Evolutionary conservation across 1,140 invertebrate species (phyloP), one percentile per base, ranked within the genome.

Genomic region (Adoxophyes honmai): DNA sequence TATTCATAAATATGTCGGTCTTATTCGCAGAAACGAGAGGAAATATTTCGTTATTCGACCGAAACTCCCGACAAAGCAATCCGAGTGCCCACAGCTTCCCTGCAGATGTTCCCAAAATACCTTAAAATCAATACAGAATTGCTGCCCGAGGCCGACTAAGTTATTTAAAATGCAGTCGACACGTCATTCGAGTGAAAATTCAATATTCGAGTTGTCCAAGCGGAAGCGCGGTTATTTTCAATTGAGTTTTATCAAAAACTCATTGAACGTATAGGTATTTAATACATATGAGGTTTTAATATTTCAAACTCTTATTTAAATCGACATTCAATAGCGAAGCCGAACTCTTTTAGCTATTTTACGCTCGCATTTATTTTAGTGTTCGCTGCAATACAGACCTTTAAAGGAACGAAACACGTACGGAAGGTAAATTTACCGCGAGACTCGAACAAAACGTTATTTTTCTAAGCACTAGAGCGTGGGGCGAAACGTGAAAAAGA

Each of bases 101-200:
- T 15, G 42, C 21, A 48, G 28, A 48, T 48, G 37, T 42, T 52
- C 56, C 60, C 64, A 55, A 76, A 75, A 75, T 79, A 78, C 62
- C 66, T 67, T 62, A 75, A 48, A 80, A 80, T 85, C 78, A 82
- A 82, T 81, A 78, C 67, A 55, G 53, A 60, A 57, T 59, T 59
- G 53, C 64, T 64, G 60, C 59, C 67, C 59, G 66, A 68, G 70
- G 61, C 66, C 67, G 65, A 66, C 78, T 79, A 75, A 82, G 71
- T 82, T 84, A 86, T 86, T 86, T 84, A 84, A 83, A 78, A 86
- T 84, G 78, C 81, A 79, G 78, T 84, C 77, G 79, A 77, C 79
- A 84, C 75, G 71, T 86, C 82, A 86, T 78, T 61, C 73, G 62
- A 74, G 69, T 65, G 75, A 74, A 83, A 82, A 86, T 86, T 74